Evolutionary conservation across 2,888 invertebrate genomes (phyloP).

Genomic region (Dilophus febrilis): DNA sequence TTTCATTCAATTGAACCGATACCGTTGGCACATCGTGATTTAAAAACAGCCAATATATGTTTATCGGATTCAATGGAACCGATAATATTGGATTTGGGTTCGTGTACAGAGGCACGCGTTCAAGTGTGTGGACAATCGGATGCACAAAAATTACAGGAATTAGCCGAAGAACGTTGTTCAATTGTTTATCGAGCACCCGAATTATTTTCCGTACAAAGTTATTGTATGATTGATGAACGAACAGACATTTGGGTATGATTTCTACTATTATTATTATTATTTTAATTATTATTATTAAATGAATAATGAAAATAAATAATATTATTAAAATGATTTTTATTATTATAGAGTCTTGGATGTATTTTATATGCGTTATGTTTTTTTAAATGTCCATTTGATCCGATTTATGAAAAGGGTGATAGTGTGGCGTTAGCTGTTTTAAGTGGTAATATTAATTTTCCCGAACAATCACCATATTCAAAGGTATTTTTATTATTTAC

Average conservation of each 20-base stretch:
- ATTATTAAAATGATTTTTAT: no score
- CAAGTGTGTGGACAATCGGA: conserved; percentile 47
- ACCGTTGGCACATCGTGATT: conserved; percentile 63
- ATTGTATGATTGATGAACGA: conserved; percentile 62
- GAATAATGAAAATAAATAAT: conserved; percentile 5
- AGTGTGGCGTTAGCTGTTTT: conserved; percentile 73
- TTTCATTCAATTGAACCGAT: conserved; percentile 57
- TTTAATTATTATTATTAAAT: conserved; percentile 3
- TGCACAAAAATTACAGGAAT: conserved; percentile 55
- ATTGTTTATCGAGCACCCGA: conserved; percentile 83
- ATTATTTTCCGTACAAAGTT: conserved; percentile 67
- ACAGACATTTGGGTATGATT: conserved; percentile 62
- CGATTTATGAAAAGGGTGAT: conserved; percentile 68
- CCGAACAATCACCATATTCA: conserved; percentile 45
- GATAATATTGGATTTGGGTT: conserved; percentile 70
- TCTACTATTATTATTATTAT: no score
- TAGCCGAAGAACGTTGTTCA: conserved; percentile 68
- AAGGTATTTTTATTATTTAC: conserved; percentile 25
- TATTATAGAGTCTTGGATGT: conserved; percentile 69
- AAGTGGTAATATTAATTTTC: conserved; percentile 54
- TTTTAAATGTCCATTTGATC: conserved; percentile 72
- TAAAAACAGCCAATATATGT: conserved; percentile 74
- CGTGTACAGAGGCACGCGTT: conserved; percentile 43
- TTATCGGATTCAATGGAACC: conserved; percentile 51
- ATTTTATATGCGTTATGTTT: conserved; percentile 70